Base-by-base conservation (phyloP, 1,140 invertebrate species). In the Aphelinus atriplicis region DNA sequence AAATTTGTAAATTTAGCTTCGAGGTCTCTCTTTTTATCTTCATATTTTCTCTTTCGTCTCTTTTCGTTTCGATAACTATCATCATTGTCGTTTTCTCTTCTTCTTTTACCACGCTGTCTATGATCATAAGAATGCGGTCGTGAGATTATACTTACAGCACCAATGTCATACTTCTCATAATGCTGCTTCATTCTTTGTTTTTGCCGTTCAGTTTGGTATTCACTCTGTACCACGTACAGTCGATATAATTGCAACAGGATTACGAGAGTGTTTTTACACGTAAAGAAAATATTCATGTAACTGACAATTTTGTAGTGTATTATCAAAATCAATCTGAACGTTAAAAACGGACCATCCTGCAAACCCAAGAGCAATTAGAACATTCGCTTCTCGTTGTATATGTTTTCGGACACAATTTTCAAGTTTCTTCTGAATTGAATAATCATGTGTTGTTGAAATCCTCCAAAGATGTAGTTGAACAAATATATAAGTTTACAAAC, bases 281-380 rank as follows among this genome's bases (percentile, higher is more conserved):
- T 97, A 85, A 97, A 97, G 85, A 97, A 97, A 65, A 97, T 93
- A 80, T 97, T 97, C 92, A 96, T 96, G 82, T 97, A 97, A 80
- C 94, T 96, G 63, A 97, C 93, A 42, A 97, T 95, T 72, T 92
- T 90, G 82, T 95, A 97, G 78, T 96, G 92, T 1, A 93, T 90
- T 45, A 97, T 97, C 10, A 97, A 92, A 10, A 96, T 89, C 2
- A 96, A 86, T 3, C 95, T 88, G 80, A 97, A 94, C 0, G 92
- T 92, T 2, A 97, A 86, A 85, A 96, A 97, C 0, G 95, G 95
- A 0, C 93, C 94, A 84, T 97, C 95, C 84, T 88, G 81, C 67
- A 74, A 83, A 70, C 65, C 51, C 43, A 56, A 7, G 46, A 66
- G 42, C 10, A 26, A 58, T 26, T 5, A 62, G 47, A 5, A 46